Evolutionary conservation across 2,797 vertebrate species (phyloP).

Genomic region (Lacerta viridis): DNA sequence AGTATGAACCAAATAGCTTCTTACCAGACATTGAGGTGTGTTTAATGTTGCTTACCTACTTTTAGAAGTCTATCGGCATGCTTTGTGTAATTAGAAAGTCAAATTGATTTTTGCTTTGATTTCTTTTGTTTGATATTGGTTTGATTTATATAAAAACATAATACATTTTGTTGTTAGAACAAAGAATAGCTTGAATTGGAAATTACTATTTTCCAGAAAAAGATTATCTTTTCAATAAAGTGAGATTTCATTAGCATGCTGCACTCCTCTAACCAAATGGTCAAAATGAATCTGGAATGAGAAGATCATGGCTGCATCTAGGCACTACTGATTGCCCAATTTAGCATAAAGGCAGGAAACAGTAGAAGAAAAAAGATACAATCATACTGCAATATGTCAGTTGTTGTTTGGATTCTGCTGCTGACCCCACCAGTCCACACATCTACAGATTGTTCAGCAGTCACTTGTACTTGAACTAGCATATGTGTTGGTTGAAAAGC

Average conservation of each 20-base stretch:
- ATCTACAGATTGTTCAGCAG: background rate
- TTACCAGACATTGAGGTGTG: conserved; percentile 80
- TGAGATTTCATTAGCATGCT: background rate
- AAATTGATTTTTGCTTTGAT: background rate
- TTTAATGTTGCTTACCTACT: conserved; percentile 45
- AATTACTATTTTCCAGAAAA: background rate
- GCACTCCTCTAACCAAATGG: conserved; percentile 16
- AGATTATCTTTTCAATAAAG: background rate
- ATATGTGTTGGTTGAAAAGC: background rate
- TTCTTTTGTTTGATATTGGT: background rate
- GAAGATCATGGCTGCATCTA: accelerated
- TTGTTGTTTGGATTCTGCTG: background rate
- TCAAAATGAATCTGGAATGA: background rate
- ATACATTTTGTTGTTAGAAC: conserved; percentile 22
- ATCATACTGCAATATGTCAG: background rate
- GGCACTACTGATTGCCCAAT: background rate
- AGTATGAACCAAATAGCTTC: conserved; percentile 71
- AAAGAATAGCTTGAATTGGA: background rate
- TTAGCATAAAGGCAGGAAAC: background rate
- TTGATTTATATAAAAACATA: background rate
- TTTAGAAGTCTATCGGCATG: background rate
- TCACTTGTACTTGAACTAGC: background rate
- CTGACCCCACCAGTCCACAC: background rate
- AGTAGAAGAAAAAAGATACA: background rate
- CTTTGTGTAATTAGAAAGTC: background rate